These are phyloP conservation scores for Daboia siamensis DNA, from an alignment of 2,113 vertebrate species.

Conservation along the genomic window DNA sequence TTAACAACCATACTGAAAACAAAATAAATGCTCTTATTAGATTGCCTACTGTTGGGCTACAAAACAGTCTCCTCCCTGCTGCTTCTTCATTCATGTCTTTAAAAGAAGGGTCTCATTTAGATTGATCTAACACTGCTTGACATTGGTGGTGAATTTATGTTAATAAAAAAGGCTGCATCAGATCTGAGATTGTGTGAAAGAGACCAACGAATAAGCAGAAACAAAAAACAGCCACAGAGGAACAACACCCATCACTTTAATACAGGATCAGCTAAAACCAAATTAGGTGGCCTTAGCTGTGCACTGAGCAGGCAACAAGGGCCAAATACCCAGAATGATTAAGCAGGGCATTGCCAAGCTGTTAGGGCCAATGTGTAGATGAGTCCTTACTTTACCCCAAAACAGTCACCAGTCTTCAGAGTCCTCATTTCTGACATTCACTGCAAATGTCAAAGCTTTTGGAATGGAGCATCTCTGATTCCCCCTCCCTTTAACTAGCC, in stretches of 20 bases:
- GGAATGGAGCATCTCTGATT: neutral
- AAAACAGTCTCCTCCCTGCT: neutral
- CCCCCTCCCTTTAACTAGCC: neutral
- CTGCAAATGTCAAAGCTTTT: neutral
- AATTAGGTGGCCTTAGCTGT: neutral
- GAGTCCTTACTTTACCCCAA: neutral
- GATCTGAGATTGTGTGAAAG: neutral
- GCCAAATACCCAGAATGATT: neutral
- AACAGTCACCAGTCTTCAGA: neutral
- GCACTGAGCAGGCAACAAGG: neutral
- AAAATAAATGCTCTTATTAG: neutral
- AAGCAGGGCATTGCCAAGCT: neutral
- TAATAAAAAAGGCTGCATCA: neutral
- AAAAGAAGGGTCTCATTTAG: neutral
- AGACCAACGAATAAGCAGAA: neutral
- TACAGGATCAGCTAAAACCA: neutral
- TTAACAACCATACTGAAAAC: neutral
- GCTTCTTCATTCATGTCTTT: neutral
- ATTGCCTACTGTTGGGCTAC: neutral
- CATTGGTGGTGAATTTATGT: neutral
- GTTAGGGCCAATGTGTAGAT: neutral
- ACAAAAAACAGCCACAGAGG: neutral
- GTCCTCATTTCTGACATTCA: neutral
- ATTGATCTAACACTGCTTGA: neutral
- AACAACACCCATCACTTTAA: neutral